Evolutionary conservation across 2,888 invertebrate species (phyloP), one percentile per base, ranked within the genome.

Genomic region (Timema cristinae): DNA sequence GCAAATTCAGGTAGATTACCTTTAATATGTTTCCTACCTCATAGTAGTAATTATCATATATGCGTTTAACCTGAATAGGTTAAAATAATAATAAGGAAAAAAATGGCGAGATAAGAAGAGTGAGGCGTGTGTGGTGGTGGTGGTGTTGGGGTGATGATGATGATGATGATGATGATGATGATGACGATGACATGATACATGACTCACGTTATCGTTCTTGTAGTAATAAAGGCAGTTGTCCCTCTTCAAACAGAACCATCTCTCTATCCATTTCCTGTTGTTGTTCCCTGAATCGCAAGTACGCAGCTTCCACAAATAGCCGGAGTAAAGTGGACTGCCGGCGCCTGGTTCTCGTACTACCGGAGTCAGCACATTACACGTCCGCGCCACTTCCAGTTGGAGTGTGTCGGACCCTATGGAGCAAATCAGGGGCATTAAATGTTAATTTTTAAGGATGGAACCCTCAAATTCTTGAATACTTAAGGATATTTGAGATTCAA

Each of bases 161-260:
- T 16, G 7, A 66, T 48, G 6, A 13, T 11, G 11, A 67, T 10
- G 49, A 9, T 6, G 13, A 16, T 13, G 51, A 8, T 7, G 51
- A 7, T 5, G 11, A 66, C 6, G 13, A 50, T 11, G 47, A 15
- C 10, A 8, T 8, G 9, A 50, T n/a, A 2, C 16, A 54, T 70
- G 67, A 84, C 88, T 86, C 83, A 95, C 95, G 82, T 90, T 86
- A 83, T 95, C 94, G 79, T 92, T 92, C 86, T 96, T 97, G 84
- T 96, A 97, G 84, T 93, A 96, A 83, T 97, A 97, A 75, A 97
- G 87, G 84, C 95, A 96, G 84, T 95, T 94, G 84, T 97, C 96
- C 70, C 91, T 89, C 78, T 95, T 92, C 71, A 97, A 85, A 75
- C 92, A 91, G 83, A 97, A 97, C 94, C 94, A 97, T 76, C 97